Base-by-base conservation (phyloP, 2,113 vertebrate genomes). In the Brachyhypopomus occidentalis region DNA sequence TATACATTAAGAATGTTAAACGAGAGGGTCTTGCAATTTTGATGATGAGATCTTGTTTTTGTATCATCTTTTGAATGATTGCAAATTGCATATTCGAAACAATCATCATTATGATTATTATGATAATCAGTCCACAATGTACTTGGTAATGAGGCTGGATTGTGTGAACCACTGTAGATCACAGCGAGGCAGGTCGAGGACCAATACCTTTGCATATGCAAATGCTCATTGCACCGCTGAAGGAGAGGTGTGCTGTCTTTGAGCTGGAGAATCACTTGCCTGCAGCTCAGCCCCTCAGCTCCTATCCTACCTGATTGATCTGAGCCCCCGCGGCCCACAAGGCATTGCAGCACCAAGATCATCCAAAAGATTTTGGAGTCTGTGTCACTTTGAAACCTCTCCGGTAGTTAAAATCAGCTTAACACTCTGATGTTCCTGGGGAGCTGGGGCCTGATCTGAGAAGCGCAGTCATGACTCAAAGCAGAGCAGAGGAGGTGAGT, bases 101-200 rank as follows among this genome's bases (percentile, higher is more conserved):
- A 75, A 82, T 63, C 59, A 81, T 67, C 77, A 76, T 64, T 82
- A 23, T 82, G 66, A 82, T 75, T 30, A 73, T 67, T 30, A 73
- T 79, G 75, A 60, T 79, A 79, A 80, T 85, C 64, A 82, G 67
- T 72, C 72, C 77, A 82, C 48, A 63, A 60, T 74, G 27, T 75
- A 58, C 72, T 20, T 63, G 45, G 75, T 82, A 80, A 86, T 76
- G 55, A 36, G 60, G 71, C 48, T 82, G 72, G 48, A 82, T 27
- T 74, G 38, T 56, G 75, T 82, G 76, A 84, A 36, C 77, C 69
- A 74, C 77, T 12, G 72, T 72, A 52, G 66, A 78, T 75, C 64
- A 59, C 22, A 81, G 67, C 17, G 25, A 72, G 64, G 73, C 27
- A 4, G 72, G 77, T 83, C 48, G 72, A 63, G 76, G 71, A 71